Percentiles rank a stretch among this genome's conserved stretches.
Evolutionary conservation across 2,888 invertebrate species (phyloP).

Genomic region (Listrodromus nycthemerus): DNA sequence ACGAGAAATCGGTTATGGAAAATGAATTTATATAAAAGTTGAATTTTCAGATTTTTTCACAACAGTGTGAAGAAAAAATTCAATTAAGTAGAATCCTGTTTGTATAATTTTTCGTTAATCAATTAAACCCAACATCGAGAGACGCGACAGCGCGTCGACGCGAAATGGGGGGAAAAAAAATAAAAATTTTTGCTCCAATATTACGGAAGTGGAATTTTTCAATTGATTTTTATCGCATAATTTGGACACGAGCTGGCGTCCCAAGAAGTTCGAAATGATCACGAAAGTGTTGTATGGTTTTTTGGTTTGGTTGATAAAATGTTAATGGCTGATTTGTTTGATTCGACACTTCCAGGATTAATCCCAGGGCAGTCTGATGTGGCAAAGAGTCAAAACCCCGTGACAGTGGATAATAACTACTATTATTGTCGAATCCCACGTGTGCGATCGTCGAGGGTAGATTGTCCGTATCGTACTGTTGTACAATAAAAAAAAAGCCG

Average conservation of each 20-base stretch:
- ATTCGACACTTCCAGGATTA: background rate
- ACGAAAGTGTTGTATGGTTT: too few species aligned
- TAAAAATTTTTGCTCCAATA: too few species aligned
- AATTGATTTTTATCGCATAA: too few species aligned
- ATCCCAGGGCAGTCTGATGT: background rate
- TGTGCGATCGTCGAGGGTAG: constrained; percentile 60
- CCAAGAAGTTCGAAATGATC: too few species aligned
- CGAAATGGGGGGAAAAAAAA: too few species aligned
- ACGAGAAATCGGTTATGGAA: constrained; percentile 37
- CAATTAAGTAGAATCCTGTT: background rate
- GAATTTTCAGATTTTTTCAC: too few species aligned
- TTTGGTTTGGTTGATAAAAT: too few species aligned
- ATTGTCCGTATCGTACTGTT: constrained; percentile 61
- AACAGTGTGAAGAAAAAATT: background rate
- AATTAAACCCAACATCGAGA: too few species aligned
- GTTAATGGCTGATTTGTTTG: background rate
- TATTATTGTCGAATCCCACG: constrained; percentile 58
- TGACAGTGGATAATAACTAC: constrained; percentile 61
- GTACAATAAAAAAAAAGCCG: constrained; percentile 35
- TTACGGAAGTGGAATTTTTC: too few species aligned
- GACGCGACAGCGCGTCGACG: too few species aligned
- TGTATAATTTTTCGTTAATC: too few species aligned
- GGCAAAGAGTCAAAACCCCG: constrained; percentile 35
- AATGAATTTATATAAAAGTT: background rate
- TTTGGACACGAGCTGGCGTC: too few species aligned